Conservation (phyloP, 2,113 vertebrate species). For the Heloderma charlesbogerti region DNA sequence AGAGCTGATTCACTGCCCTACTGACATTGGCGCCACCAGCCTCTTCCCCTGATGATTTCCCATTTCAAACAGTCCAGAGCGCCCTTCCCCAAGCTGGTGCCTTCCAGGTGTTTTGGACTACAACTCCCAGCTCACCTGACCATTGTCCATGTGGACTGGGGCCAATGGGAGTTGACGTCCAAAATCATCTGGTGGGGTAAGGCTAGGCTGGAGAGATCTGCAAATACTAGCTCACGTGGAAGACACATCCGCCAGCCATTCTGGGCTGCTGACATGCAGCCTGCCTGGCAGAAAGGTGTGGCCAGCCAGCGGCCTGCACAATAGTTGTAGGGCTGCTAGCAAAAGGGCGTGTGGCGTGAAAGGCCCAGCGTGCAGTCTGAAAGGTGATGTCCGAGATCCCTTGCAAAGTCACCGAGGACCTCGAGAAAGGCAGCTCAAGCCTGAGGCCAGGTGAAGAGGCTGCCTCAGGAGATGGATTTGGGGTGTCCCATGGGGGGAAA, state of each 20-base stretch:
- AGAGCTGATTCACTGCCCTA: too few relatives aligned
- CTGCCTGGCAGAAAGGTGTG: background rate
- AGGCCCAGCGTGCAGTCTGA: background rate
- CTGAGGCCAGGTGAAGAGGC: background rate
- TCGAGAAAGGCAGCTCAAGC: background rate
- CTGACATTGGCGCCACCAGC: too few relatives aligned
- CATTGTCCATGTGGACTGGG: background rate
- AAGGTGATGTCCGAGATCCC: background rate
- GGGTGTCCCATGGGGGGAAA: too few relatives aligned
- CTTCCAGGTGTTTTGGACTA: background rate
- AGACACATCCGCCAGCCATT: background rate
- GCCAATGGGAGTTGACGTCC: background rate
- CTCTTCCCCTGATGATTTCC: background rate
- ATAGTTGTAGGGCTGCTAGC: too few relatives aligned
- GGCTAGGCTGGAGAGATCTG: background rate
- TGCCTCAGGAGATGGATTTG: too few relatives aligned
- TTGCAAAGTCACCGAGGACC: background rate
- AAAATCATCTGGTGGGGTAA: background rate
- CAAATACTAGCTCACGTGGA: background rate
- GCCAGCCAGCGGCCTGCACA: background rate
- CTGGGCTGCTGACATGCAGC: background rate
- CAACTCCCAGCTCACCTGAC: background rate
- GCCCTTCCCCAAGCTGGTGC: background rate
- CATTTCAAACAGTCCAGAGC: background rate
- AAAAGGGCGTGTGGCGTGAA: background rate